Base-by-base conservation (phyloP, 2,888 invertebrate species). In the Palloptera scutellata region DNA sequence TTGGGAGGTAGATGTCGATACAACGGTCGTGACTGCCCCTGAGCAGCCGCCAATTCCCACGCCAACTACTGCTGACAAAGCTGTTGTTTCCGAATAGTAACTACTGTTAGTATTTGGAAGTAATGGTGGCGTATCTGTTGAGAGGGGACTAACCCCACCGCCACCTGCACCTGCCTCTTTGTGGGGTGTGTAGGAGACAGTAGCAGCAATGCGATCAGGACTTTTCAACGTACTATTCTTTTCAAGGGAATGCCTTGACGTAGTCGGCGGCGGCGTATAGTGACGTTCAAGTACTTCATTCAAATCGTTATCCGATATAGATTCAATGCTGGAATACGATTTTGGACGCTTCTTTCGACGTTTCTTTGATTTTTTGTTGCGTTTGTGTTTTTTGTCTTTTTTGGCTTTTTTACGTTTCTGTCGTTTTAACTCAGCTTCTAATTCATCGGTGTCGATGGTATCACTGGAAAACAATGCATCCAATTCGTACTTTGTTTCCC, bases 351-450 rank as follows among this genome's bases (percentile, higher is more conserved):
- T 88, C 52, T 87, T 86, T 81, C 91, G 91, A 69, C 87, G 84
- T 66, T 91, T 92, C 77, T 91, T 91, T 54, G 90, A 87, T 73
- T 91, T 91, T 81, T 92, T 92, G 83, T 91, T 92, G 82, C 91
- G 90, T 79, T 92, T 92, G 57, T 92, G 91, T 77, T 91, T 91
- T 83, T 91, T 83, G 69, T 83, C 80, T 74, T 84, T 85, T 66
- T 81, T 79, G 58, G 77, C 81, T 60, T 83, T 84, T 63, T 79
- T 79, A 78, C 89, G 89, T 77, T 89, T 89, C 45, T 81, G 82
- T 74, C 88, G 88, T 72, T 88, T 87, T 65, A 87, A 79, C 74
- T 86, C 86, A 51, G 88, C 87, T 67, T 88, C 87, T 72, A 88
- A 87, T 64, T 88, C 88, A 69, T 81, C 74, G 0, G 84, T 86